Evolutionary conservation across 2,888 invertebrate species (phyloP).

Genomic region (Hololepta plana): DNA sequence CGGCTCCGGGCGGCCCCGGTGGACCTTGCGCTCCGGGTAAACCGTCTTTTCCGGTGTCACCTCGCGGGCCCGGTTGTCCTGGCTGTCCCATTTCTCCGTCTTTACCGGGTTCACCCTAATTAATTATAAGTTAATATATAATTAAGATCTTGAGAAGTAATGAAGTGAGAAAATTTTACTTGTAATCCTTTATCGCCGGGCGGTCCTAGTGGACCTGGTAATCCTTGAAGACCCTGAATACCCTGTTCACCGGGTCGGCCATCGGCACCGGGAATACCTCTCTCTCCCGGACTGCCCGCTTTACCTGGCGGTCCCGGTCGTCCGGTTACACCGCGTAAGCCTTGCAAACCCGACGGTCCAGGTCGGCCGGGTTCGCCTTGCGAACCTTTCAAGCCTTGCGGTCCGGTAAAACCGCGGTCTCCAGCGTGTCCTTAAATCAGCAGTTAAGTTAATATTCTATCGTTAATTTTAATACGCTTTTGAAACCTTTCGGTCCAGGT

Average conservation of each 20-base stretch:
- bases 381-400: conserved; percentile 40
- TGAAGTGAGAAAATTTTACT: conserved; percentile 25
- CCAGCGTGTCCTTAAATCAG: conserved; percentile 40
- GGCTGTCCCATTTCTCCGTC: conserved; percentile 59
- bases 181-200: conserved; percentile 62
- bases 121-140: conserved; percentile 5
- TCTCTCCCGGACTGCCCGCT: conserved; percentile 49
- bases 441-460: no score
- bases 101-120: conserved; percentile 59
- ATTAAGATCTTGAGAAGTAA: conserved; percentile 4
- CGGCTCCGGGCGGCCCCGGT: conserved; percentile 50
- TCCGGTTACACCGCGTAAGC: conserved; percentile 43
- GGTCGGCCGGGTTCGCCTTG: conserved; percentile 39
- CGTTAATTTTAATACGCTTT: conserved; percentile 1
- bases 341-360: conserved; percentile 38
- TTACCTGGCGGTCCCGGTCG: conserved; percentile 53
- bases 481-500: conserved; percentile 47
- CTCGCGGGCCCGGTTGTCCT: conserved; percentile 62
- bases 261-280: conserved; percentile 64
- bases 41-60: conserved; percentile 64
- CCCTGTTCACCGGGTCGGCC: conserved; percentile 76
- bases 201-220: conserved; percentile 57
- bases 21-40: conserved; percentile 55
- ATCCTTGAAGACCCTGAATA: conserved; percentile 65
- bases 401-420: conserved; percentile 51